Evolutionary conservation across 2,113 vertebrate genomes (phyloP).

Genomic region (Tretioscincus oriximinensis): DNA sequence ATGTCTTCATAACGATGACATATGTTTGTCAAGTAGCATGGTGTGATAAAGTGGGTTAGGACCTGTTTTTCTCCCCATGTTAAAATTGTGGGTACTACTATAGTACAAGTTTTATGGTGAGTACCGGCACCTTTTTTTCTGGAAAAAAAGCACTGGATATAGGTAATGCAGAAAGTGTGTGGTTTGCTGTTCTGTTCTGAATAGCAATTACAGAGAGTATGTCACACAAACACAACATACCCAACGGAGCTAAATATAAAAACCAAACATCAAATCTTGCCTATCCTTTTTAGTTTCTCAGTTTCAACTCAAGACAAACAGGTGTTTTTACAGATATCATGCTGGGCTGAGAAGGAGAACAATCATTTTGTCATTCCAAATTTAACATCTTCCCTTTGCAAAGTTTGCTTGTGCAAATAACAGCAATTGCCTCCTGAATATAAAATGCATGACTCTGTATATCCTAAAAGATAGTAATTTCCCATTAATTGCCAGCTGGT

Average conservation of each 20-base stretch:
- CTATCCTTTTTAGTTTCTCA: not conserved
- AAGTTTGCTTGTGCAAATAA: constrained; percentile 22
- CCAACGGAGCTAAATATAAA: not conserved
- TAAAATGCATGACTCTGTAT: constrained; percentile 3
- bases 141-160: not conserved
- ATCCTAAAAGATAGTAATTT: constrained; percentile 31
- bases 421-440: constrained; percentile 27
- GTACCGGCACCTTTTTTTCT: too few species aligned
- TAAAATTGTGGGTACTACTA: too few species aligned
- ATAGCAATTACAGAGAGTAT: too few species aligned
- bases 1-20: too few species aligned
- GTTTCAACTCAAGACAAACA: not conserved
- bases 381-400: not conserved
- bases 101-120: too few species aligned
- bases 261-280: not conserved
- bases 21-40: too few species aligned
- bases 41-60: too few species aligned
- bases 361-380: constrained; percentile 25
- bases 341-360: not conserved
- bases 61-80: too few species aligned
- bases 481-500: constrained; percentile 42
- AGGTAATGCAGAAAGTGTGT: not conserved
- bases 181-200: not conserved
- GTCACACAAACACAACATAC: too few species aligned
- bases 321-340: not conserved